These are phyloP conservation scores for Thunnus maccoyii DNA, from an alignment of 2,113 vertebrate genomes.

Conservation along the genomic window DNA sequence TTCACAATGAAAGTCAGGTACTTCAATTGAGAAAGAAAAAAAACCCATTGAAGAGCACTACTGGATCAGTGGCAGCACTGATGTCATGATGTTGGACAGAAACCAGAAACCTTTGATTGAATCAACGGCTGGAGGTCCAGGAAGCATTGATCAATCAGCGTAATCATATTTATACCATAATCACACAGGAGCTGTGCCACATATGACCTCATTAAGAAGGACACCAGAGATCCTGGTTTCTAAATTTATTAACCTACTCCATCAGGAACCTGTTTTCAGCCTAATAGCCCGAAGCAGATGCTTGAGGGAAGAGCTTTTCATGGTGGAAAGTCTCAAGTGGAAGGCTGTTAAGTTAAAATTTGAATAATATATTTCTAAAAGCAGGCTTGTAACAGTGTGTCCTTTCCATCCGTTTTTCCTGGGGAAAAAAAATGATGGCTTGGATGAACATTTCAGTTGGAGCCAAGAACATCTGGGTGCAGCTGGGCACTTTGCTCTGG, in stretches of 20 bases:
- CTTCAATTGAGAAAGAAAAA: not conserved
- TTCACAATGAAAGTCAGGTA: not conserved
- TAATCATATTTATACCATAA: slow-evolving; percentile 55
- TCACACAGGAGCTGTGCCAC: slow-evolving; percentile 14
- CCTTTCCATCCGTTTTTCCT: too few relatives aligned
- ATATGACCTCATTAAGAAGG: slow-evolving; percentile 42
- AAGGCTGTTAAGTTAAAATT: not conserved
- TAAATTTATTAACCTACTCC: slow-evolving; percentile 40
- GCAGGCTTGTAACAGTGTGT: too few relatives aligned
- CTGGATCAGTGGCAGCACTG: not conserved
- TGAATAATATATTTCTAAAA: not conserved
- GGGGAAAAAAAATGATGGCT: not conserved
- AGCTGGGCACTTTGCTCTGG: not conserved
- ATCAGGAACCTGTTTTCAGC: slow-evolving; percentile 9
- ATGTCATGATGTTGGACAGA: slow-evolving; percentile 27
- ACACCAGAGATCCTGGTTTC: slow-evolving; percentile 28
- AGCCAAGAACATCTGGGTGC: not conserved
- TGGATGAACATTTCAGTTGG: not conserved
- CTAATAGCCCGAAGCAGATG: not conserved
- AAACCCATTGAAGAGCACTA: not conserved
- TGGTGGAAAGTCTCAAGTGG: not conserved
- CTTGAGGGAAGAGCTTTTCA: not conserved
- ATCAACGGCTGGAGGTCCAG: slow-evolving; percentile 52
- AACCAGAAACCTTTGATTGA: slow-evolving; percentile 70
- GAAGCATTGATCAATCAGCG: slow-evolving; percentile 58